Percentiles rank a stretch among this genome's conserved stretches.
These are phyloP conservation scores for Nemopilema nomurai DNA, from an alignment of 30 jellyfish, hydroid and myxozoan species.

Conservation along the genomic window DNA sequence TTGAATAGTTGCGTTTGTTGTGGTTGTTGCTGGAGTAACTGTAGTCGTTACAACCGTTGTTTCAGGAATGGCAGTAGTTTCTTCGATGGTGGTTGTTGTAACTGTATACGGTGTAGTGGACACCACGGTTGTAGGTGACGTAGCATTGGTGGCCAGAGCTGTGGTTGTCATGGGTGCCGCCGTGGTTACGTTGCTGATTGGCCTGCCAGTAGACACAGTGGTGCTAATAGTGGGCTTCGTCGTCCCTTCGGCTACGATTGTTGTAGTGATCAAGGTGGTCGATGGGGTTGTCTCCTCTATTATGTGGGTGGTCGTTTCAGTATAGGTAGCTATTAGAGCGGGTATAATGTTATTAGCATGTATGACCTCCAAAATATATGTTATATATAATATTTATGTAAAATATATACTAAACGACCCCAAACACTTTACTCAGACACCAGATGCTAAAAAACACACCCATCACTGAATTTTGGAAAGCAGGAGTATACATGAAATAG, in stretches of 20 bases:
- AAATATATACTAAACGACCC: no score
- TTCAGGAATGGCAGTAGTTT: conserved; percentile 48
- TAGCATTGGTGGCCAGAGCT: conserved; percentile 1
- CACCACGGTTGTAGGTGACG: conserved; percentile 37
- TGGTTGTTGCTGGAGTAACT: conserved; percentile 56
- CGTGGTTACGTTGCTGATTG: conserved; percentile 32
- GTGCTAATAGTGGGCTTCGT: conserved; percentile 44
- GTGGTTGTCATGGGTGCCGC: conserved; percentile 23
- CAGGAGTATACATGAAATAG: no score
- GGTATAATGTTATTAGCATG: neutral
- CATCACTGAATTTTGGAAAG: no score
- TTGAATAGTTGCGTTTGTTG: conserved; percentile 53
- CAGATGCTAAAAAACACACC: no score
- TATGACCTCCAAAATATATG: neutral
- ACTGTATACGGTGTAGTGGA: conserved; percentile 59
- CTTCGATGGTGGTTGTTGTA: conserved; percentile 59
- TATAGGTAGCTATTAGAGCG: conserved; percentile 4
- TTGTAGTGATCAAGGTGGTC: conserved; percentile 47
- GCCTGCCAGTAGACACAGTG: conserved; percentile 43
- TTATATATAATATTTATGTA: neutral
- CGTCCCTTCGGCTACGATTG: conserved; percentile 52
- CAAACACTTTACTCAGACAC: no score
- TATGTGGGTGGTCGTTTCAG: conserved; percentile 64
- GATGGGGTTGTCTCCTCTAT: conserved; percentile 58
- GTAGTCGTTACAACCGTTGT: conserved; percentile 67